These are phyloP conservation scores for Perithous albicinctus DNA, from an alignment of 2,888 invertebrate species.

Conservation along the genomic window DNA sequence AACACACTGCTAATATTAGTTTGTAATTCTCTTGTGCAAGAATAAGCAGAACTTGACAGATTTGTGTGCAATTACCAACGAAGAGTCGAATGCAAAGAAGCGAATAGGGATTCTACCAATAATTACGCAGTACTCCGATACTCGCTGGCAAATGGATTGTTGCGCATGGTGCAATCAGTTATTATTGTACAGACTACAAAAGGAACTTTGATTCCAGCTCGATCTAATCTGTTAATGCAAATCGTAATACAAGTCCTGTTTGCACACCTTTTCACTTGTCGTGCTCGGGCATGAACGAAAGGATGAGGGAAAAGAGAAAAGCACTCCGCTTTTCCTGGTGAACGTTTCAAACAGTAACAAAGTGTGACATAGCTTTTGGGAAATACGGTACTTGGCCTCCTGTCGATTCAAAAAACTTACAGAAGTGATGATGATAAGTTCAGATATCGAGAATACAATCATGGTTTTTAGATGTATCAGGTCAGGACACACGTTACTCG, in stretches of 20 bases:
- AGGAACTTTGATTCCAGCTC: background rate
- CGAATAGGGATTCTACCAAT: background rate
- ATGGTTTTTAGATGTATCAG: no score
- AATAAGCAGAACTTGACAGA: background rate
- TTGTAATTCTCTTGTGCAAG: background rate
- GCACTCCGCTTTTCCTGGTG: background rate
- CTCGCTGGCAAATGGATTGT: background rate
- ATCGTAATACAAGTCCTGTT: background rate
- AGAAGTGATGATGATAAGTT: background rate
- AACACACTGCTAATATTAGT: constrained; percentile 2
- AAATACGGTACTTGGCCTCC: background rate
- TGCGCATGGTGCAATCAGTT: background rate
- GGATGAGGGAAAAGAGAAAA: background rate
- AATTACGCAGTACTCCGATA: background rate
- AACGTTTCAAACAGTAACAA: background rate
- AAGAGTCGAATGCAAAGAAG: background rate
- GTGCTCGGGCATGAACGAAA: background rate
- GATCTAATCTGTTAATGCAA: constrained; percentile 6
- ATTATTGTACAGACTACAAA: background rate
- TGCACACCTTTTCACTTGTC: background rate
- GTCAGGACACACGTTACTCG: no score
- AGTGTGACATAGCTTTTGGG: background rate
- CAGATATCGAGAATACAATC: background rate
- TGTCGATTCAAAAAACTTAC: background rate
- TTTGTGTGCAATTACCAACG: background rate